Conservation (phyloP, 2,888 invertebrate species). For the Drosophila setosimentum region DNA sequence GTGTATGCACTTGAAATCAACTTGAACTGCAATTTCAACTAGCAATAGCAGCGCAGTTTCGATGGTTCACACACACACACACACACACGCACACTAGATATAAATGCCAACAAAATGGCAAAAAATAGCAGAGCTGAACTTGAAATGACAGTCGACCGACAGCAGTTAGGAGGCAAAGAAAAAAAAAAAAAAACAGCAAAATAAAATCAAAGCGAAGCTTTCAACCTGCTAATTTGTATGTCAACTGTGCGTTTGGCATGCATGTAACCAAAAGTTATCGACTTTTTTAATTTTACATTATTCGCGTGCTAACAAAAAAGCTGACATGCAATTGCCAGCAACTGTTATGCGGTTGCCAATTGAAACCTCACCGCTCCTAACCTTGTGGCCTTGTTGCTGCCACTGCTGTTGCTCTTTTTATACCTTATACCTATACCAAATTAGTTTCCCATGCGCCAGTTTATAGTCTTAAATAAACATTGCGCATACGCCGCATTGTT, state of each 20-base stretch:
- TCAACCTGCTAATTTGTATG: constrained; percentile 74
- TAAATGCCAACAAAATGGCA: constrained; percentile 19
- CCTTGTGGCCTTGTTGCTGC: constrained; percentile 32
- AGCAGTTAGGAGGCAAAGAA: constrained; percentile 37
- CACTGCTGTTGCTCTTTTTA: constrained; percentile 31
- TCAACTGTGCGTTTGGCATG: constrained; percentile 57
- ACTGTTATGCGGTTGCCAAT: constrained; percentile 75
- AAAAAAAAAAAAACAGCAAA: neutral
- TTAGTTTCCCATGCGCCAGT: constrained; percentile 63
- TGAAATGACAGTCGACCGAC: constrained; percentile 58
- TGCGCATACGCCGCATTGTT: constrained; percentile 49
- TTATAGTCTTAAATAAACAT: constrained; percentile 45
- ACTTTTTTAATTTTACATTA: constrained; percentile 39
- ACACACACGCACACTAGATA: neutral
- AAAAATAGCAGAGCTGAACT: constrained; percentile 59
- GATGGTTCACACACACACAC: constrained; percentile 27
- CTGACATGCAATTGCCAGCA: constrained; percentile 77
- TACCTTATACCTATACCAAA: constrained; percentile 55
- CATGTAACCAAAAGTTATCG: constrained; percentile 26
- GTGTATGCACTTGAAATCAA: constrained; percentile 78
- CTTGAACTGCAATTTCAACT: constrained; percentile 58
- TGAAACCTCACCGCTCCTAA: constrained; percentile 51
- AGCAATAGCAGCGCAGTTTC: constrained; percentile 48
- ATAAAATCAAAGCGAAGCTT: constrained; percentile 25
- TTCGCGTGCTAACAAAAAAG: constrained; percentile 58